Percentiles rank a stretch among this genome's conserved stretches.
Conservation (phyloP, 2,888 invertebrate genomes). For the Tanypteryx hageni region DNA sequence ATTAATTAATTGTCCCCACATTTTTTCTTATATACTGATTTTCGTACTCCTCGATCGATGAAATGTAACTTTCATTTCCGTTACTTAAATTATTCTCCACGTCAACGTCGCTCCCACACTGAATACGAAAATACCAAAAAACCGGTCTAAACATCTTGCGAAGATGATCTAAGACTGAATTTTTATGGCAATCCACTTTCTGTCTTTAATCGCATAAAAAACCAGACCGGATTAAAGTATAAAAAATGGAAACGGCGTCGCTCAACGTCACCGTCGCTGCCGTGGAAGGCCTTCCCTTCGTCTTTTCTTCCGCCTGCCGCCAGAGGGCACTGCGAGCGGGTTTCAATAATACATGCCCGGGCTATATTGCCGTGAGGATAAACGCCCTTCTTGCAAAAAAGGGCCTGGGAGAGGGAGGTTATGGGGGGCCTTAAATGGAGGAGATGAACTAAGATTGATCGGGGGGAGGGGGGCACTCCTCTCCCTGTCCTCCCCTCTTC, state of each 20-base stretch:
- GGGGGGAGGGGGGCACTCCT: not conserved
- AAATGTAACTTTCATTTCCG: too few species aligned
- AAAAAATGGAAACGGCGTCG: not conserved
- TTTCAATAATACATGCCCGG: not conserved
- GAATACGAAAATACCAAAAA: not conserved
- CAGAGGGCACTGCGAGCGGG: not conserved
- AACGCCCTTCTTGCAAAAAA: not conserved
- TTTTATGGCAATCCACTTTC: conserved; percentile 15
- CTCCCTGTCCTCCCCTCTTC: too few species aligned
- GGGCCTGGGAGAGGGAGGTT: too few species aligned
- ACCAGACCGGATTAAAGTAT: not conserved
- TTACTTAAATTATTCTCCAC: too few species aligned
- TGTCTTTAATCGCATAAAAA: not conserved
- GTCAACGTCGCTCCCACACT: too few species aligned
- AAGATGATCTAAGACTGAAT: not conserved
- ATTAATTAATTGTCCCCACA: too few species aligned
- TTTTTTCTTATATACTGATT: too few species aligned
- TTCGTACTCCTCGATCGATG: too few species aligned
- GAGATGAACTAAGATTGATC: conserved; percentile 34
- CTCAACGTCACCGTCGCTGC: not conserved
- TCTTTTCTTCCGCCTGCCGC: not conserved
- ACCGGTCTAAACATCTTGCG: not conserved
- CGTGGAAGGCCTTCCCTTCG: not conserved
- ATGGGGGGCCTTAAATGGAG: not conserved
- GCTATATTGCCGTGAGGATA: not conserved